Evolutionary conservation across 2,113 vertebrate genomes (phyloP).

Genomic region (Clarias macrocephalus): DNA sequence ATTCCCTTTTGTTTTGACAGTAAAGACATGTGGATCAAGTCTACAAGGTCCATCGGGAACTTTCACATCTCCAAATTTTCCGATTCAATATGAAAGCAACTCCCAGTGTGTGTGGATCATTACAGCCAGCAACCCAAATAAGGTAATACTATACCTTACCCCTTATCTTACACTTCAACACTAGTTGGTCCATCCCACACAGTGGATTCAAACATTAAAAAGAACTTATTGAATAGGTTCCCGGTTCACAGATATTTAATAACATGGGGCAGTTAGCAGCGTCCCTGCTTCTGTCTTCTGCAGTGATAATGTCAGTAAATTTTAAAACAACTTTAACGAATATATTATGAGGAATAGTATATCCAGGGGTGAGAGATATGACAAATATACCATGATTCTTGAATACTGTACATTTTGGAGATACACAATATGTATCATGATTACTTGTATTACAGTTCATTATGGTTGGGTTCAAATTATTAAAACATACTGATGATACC

Average conservation of each 20-base stretch:
- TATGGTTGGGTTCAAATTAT: background rate
- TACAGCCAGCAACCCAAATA: slow-evolving; percentile 77
- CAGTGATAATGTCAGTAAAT: background rate
- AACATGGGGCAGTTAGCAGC: background rate
- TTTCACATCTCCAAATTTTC: slow-evolving; percentile 79
- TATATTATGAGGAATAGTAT: background rate
- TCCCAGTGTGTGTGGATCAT: slow-evolving; percentile 83
- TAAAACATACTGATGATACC: background rate
- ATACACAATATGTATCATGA: background rate
- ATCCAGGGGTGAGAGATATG: background rate
- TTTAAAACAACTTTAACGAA: background rate
- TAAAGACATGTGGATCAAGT: slow-evolving; percentile 80
- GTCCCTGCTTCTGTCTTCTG: background rate
- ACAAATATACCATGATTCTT: background rate
- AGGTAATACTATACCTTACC: slow-evolving; percentile 61
- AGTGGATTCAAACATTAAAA: background rate
- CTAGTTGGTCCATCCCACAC: background rate
- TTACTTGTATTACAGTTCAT: background rate
- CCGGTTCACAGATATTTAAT: background rate
- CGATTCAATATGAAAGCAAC: slow-evolving; percentile 81
- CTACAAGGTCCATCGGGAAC: slow-evolving; percentile 77
- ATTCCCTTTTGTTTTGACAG: slow-evolving; percentile 56
- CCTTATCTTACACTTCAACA: background rate
- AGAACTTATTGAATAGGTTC: background rate
- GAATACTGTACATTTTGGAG: background rate